Evolutionary conservation across 2,797 vertebrate species (phyloP), one percentile per base, ranked within the genome.

Genomic region (Dicrostonyx torquatus): DNA sequence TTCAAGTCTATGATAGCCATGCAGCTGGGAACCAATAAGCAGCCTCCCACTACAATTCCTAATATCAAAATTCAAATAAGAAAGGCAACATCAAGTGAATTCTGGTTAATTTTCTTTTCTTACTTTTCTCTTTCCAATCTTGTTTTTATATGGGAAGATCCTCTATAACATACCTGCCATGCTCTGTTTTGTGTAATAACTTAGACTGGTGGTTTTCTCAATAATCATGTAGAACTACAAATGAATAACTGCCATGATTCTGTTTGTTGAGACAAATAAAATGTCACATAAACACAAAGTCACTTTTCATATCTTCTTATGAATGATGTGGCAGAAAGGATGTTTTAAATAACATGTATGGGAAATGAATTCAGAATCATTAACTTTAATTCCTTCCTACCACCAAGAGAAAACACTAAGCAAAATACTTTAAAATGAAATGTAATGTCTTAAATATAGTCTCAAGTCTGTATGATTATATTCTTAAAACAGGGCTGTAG

Each of bases 141-240:
- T 94, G 68, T 86, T 53, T 95, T 91, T 31, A 66, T 60, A 45
- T 45, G 29, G 77, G 91, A 87, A 85, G 72, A 72, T 86, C 58
- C 45, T 48, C 20, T 66, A 53, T 75, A 40, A 2, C 50, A 68
- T 66, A 40, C 34, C 70, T 92, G 62, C 75, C 90, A 94, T 66
- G 48, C 58, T 92, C 20, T 62, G 37, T 92, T 95, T 93, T 76
- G 77, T 90, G 68, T 79, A 92, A 89, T 79, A 86, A 79, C 55
- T 88, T 94, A 88, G 62, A 93, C 70, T 93, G 45, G 34, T 91
- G 77, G 93, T 91, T 94, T 95, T 87, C 62, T 95, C 66, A 95
- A 86, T 90, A 96, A 94, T 91, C 37, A 50, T 26, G 14, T 96
- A 93, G 86, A 96, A 93, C 93, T 92, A 90, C 58, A 48, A 94